Evolutionary conservation across 2,113 vertebrate species (phyloP).

Genomic region (Gymnarchus niloticus): DNA sequence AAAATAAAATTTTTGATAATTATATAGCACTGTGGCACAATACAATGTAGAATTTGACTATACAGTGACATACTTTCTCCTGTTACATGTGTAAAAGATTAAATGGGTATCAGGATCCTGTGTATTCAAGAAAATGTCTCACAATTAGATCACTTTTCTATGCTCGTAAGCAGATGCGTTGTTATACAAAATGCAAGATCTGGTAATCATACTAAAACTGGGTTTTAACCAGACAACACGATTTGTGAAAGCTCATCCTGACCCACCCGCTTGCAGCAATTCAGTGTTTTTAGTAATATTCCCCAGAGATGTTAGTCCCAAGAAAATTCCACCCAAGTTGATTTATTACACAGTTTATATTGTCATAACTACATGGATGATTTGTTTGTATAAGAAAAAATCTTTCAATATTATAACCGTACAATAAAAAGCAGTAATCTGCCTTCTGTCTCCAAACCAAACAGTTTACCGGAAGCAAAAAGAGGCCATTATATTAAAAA

Average conservation of each 20-base stretch:
- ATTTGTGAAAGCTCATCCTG: not conserved
- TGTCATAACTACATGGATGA: not conserved
- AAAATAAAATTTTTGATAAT: not conserved
- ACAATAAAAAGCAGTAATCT: not conserved
- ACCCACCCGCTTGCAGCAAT: not conserved
- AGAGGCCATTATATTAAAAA: not conserved
- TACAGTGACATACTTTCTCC: not conserved
- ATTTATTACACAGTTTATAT: not conserved
- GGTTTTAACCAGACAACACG: not conserved
- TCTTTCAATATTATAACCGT: not conserved
- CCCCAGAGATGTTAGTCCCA: not conserved
- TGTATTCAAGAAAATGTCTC: not conserved
- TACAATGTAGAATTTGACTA: not conserved
- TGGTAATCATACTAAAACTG: not conserved
- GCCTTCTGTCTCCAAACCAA: not conserved
- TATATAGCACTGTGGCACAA: too few relatives aligned
- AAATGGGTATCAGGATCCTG: not conserved
- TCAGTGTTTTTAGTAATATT: not conserved
- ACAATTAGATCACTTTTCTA: not conserved
- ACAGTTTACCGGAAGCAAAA: not conserved
- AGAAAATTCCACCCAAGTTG: not conserved
- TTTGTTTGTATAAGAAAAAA: too few relatives aligned
- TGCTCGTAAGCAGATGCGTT: not conserved
- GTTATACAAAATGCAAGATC: not conserved
- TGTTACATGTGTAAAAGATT: not conserved